Conservation (phyloP, 2,113 vertebrate genomes). For the Talpa occidentalis region DNA sequence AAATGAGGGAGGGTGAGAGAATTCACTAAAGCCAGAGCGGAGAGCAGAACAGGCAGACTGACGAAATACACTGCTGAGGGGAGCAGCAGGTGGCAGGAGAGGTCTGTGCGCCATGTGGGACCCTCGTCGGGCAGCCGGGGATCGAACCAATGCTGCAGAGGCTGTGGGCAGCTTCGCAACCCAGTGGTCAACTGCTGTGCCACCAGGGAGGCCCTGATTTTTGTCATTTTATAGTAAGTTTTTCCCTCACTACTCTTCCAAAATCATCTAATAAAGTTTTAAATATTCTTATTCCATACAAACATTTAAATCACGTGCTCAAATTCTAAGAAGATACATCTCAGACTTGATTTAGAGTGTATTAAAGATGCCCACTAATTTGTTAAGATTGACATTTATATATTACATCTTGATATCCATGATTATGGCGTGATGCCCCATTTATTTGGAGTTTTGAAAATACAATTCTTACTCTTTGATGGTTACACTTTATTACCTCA, state of each 20-base stretch:
- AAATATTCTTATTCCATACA: constrained; percentile 16
- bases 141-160: no score
- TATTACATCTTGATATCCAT: not conserved
- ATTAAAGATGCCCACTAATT: not conserved
- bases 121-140: no score
- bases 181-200: no score
- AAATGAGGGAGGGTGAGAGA: no score
- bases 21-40: no score
- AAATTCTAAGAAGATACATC: constrained; percentile 26
- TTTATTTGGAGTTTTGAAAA: not conserved
- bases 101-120: no score
- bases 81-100: no score
- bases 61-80: no score
- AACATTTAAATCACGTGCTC: constrained; percentile 11
- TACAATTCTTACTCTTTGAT: not conserved
- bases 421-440: not conserved
- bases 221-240: not conserved
- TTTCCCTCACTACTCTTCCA: not conserved
- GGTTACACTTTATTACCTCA: not conserved
- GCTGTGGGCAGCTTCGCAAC: no score
- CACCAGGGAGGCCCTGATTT: no score
- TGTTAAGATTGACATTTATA: not conserved
- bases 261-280: not conserved
- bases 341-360: not conserved
- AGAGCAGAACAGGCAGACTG: no score